These are phyloP conservation scores for Steinernema feltiae DNA, from an alignment of 1,140 invertebrate species.

Conservation along the genomic window DNA sequence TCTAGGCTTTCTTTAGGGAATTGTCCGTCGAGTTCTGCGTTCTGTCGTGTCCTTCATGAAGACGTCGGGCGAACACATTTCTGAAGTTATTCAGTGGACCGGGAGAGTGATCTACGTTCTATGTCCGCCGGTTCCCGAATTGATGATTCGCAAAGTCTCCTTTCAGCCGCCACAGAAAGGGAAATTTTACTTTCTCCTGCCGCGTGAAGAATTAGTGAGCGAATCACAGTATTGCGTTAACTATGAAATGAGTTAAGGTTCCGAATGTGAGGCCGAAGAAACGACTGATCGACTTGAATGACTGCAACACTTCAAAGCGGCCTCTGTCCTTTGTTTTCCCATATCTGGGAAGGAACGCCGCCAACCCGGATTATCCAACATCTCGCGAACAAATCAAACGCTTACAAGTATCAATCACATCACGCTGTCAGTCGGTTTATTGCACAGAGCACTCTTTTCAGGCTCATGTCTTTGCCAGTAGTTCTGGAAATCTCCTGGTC, in stretches of 20 bases:
- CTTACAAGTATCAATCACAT: not conserved
- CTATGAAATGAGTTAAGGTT: not conserved
- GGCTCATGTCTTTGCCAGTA: not conserved
- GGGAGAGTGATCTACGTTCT: conserved; percentile 22
- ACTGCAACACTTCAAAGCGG: not conserved
- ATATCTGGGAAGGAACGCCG: not conserved
- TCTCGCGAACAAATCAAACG: not conserved
- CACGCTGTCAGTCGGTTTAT: too few species aligned
- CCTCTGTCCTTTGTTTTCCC: conserved; percentile 3
- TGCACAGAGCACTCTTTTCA: too few species aligned
- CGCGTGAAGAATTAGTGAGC: conserved; percentile 14
- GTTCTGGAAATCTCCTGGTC: not conserved
- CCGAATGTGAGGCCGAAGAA: not conserved
- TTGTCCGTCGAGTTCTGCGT: not conserved
- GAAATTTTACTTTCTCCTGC: conserved; percentile 16
- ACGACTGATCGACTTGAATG: not conserved
- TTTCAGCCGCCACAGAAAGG: conserved; percentile 31
- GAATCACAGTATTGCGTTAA: not conserved
- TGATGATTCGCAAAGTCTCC: conserved; percentile 23
- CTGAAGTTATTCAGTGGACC: not conserved
- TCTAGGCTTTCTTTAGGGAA: not conserved
- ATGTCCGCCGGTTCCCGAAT: conserved; percentile 24
- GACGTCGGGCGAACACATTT: not conserved
- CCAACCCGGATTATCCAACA: not conserved
- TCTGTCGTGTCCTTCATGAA: not conserved